A percentile compares a stretch with the other conserved stretches of the same genome.
These are phyloP conservation scores for Drosophila yooni DNA, from an alignment of 2,888 invertebrate species.

Conservation along the genomic window DNA sequence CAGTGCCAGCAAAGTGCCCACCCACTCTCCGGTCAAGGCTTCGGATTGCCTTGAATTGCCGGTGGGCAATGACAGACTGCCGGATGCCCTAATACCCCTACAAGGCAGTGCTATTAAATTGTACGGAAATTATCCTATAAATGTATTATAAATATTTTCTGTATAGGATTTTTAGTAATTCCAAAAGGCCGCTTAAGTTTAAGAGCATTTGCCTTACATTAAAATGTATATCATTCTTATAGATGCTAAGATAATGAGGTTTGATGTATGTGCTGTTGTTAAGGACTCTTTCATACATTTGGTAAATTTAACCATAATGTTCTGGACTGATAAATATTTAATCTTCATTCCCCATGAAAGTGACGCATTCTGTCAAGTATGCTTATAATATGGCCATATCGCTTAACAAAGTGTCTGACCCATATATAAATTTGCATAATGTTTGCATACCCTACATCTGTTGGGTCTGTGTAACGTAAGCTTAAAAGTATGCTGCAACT, in stretches of 20 bases:
- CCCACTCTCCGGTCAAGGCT: conserved; percentile 65
- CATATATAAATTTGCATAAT: conserved; percentile 7
- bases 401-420: background rate
- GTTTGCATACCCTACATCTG: conserved; percentile 13
- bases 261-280: background rate
- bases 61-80: conserved; percentile 1
- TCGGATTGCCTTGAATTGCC: background rate
- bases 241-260: background rate
- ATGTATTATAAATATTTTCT: background rate
- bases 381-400: background rate
- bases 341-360: background rate
- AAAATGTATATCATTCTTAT: background rate
- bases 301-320: background rate
- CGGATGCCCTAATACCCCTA: conserved; percentile 4
- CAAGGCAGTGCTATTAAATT: background rate
- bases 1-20: conserved; percentile 54
- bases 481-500: conserved; percentile 61
- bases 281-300: background rate
- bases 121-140: background rate
- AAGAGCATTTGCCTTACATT: background rate
- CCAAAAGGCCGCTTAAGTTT: background rate
- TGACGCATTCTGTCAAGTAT: background rate
- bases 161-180: background rate
- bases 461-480: conserved; percentile 35
- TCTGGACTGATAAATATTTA: background rate